Evolutionary conservation across 2,888 invertebrate species (phyloP), one percentile per base, ranked within the genome.

Genomic region (Eilema sororculum): DNA sequence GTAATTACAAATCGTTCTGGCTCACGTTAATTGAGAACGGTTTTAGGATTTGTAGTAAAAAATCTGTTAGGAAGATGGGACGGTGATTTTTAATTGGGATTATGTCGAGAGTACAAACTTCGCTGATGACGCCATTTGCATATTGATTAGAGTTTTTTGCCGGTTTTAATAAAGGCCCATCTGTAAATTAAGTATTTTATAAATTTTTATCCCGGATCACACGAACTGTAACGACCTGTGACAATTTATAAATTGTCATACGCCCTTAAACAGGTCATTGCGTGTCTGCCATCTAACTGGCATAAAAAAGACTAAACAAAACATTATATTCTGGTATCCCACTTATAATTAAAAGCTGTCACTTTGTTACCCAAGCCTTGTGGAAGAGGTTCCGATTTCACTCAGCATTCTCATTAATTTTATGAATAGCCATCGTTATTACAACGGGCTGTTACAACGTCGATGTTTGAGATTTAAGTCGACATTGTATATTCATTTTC

Each of bases 61-160:
- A 72, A 63, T 68, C 56, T 69, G 65, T 56, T 57, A 65, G 41
- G 2, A 46, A 0, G 4, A 6, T 20, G 46, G 57, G 25, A 62
- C 66, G 61, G 52, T 59, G 24, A 71, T 78, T 80, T 80, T 80
- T 77, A 78, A 80, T 78, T 75, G 59, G 69, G 24, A 71, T 71
- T 68, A 71, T 73, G 70, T 56, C 28, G 57, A 41, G 60, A 67
- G 67, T 37, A 58, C 58, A 71, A 77, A 74, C 68, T 75, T 72
- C 57, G 62, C 58, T 24, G 58, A 25, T 13, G 68, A 12, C 59
- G 62, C 13, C 57, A 77, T 80, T 79, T 73, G 61, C 79, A 80
- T 79, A 65, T 80, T 80, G 74, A 79, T 80, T 70, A 69, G 65
- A 61, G 16, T 25, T 70, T 62, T 66, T 28, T 22, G 28, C 6